Evolutionary conservation across 2,113 vertebrate species (phyloP).

Genomic region (Emberiza fucata): DNA sequence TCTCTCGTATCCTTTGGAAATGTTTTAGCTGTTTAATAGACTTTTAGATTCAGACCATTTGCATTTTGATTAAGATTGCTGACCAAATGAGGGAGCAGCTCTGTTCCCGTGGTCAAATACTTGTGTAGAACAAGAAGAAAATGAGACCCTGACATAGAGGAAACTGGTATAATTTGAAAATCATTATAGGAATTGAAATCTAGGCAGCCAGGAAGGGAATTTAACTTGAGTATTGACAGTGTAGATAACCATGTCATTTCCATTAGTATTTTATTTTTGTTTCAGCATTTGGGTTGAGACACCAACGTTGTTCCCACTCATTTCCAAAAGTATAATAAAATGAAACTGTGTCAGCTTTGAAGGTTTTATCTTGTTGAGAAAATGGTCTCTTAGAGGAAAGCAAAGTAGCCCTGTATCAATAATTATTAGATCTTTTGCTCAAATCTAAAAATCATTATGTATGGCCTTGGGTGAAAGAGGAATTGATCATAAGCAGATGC

Average conservation of each 20-base stretch:
- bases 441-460: accelerated
- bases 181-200: neutral
- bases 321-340: neutral
- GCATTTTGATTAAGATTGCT: neutral
- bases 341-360: neutral
- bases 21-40: neutral
- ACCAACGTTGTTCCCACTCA: neutral
- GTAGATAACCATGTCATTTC: neutral
- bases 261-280: neutral
- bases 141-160: neutral
- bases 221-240: neutral
- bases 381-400: neutral
- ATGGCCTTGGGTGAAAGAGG: neutral
- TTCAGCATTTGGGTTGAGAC: neutral
- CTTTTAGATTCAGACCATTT: neutral
- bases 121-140: neutral
- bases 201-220: neutral
- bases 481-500: neutral
- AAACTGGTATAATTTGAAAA: neutral
- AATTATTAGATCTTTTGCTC: neutral
- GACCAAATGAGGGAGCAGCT: neutral
- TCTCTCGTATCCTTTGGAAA: neutral
- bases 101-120: neutral
- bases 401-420: neutral
- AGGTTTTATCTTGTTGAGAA: neutral